These are phyloP conservation scores for Paradisaea rubra DNA, from an alignment of 2,113 vertebrate species.

Conservation along the genomic window DNA sequence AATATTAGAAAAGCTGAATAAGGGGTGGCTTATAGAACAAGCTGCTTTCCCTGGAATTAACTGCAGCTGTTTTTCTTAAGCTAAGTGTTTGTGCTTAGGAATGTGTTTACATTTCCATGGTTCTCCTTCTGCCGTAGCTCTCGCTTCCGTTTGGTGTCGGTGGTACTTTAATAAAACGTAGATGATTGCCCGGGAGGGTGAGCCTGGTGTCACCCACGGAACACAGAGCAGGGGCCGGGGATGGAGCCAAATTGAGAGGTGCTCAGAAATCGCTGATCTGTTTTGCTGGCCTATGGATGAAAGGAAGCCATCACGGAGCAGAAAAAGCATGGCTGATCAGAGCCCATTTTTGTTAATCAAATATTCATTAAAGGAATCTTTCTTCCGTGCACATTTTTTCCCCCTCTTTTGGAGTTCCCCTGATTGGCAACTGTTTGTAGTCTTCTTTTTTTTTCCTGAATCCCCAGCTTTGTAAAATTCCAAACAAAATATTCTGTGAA, in stretches of 20 bases:
- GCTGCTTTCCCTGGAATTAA: constrained; percentile 40
- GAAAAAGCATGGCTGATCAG: constrained; percentile 80
- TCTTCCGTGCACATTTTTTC: background rate
- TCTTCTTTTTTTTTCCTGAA: background rate
- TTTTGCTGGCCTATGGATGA: constrained; percentile 82
- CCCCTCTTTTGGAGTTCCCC: constrained; percentile 57
- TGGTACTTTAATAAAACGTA: constrained; percentile 73
- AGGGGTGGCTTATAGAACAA: background rate
- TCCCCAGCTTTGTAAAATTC: constrained; percentile 52
- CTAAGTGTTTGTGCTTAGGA: constrained; percentile 28
- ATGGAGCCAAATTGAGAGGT: constrained; percentile 49
- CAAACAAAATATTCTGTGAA: constrained; percentile 51
- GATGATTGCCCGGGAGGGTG: constrained; percentile 37
- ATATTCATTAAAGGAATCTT: constrained; percentile 53
- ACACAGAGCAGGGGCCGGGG: constrained; percentile 11
- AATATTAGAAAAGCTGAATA: background rate
- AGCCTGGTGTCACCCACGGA: constrained; percentile 29
- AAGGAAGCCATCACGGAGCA: constrained; percentile 82
- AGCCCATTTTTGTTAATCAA: constrained; percentile 68
- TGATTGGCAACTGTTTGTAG: constrained; percentile 68
- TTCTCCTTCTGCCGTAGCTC: background rate
- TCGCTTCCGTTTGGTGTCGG: constrained; percentile 57
- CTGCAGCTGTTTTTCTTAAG: constrained; percentile 24
- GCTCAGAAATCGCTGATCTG: constrained; percentile 48
- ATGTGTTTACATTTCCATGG: background rate